These are phyloP conservation scores for Channallabes apus DNA, from an alignment of 2,797 vertebrate species.

Conservation along the genomic window DNA sequence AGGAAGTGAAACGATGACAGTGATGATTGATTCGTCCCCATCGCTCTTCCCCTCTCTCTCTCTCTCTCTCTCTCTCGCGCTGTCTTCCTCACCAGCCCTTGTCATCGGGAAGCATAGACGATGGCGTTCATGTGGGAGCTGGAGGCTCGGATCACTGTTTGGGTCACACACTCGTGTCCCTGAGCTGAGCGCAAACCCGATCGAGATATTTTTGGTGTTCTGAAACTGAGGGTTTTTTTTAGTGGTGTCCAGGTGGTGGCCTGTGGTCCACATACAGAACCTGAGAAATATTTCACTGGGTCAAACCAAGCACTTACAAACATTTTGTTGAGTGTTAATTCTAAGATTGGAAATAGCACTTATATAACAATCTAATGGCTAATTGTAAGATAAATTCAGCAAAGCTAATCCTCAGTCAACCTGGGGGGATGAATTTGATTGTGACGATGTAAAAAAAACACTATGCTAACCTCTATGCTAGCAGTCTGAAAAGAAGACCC, in stretches of 20 bases:
- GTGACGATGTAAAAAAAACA: background rate
- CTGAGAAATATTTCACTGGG: background rate
- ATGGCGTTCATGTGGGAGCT: conserved; percentile 4
- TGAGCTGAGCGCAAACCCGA: conserved; percentile 18
- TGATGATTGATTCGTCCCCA: conserved; percentile 6
- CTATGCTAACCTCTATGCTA: no score
- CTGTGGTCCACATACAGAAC: background rate
- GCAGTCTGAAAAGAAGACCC: background rate
- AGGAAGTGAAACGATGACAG: conserved; percentile 21
- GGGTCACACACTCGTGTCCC: conserved; percentile 24
- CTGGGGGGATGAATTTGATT: background rate
- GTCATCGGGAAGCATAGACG: background rate
- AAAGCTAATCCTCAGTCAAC: background rate
- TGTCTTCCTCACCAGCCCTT: background rate
- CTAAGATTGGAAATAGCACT: background rate
- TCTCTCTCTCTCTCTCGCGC: background rate
- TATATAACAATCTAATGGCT: background rate
- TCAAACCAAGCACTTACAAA: no score
- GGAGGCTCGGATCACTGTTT: conserved; percentile 25
- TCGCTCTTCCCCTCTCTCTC: background rate
- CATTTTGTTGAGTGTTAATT: background rate
- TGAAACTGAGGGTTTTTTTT: background rate
- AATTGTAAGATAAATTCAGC: background rate
- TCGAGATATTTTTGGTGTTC: conserved; percentile 1
- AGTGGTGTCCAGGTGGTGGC: background rate